These are phyloP conservation scores for Phyto melanocephala DNA, from an alignment of 2,888 invertebrate genomes.

Conservation along the genomic window DNA sequence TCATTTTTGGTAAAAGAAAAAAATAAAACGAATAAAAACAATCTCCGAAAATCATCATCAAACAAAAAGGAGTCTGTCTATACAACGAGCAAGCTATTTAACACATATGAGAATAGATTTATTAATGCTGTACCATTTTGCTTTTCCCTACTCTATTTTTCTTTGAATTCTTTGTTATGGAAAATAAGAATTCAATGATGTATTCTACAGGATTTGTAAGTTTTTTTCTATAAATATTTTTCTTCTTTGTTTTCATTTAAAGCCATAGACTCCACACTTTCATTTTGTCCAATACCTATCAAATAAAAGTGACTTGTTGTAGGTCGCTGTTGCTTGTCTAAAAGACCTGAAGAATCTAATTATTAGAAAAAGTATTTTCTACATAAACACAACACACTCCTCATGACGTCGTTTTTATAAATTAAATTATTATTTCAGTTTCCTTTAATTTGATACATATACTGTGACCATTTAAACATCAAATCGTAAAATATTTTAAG, in stretches of 20 bases:
- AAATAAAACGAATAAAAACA: no score
- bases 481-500: no score
- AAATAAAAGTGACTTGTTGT: neutral
- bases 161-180: neutral
- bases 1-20: slow-evolving; percentile 16
- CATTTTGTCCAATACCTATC: neutral
- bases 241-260: neutral
- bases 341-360: neutral
- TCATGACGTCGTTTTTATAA: no score
- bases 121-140: slow-evolving; percentile 16
- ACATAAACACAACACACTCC: no score
- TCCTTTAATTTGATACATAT: no score
- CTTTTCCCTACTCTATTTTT: neutral
- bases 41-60: slow-evolving; percentile 22
- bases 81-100: neutral
- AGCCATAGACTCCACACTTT: neutral
- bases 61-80: neutral
- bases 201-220: slow-evolving; percentile 33
- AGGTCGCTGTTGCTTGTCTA: neutral
- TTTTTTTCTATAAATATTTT: neutral
- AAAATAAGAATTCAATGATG: slow-evolving; percentile 48
- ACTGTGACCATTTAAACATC: no score
- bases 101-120: slow-evolving; percentile 29
- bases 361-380: no score
- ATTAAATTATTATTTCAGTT: no score